Conservation (phyloP, 2,113 vertebrate species). For the Oreocharis arfaki region DNA sequence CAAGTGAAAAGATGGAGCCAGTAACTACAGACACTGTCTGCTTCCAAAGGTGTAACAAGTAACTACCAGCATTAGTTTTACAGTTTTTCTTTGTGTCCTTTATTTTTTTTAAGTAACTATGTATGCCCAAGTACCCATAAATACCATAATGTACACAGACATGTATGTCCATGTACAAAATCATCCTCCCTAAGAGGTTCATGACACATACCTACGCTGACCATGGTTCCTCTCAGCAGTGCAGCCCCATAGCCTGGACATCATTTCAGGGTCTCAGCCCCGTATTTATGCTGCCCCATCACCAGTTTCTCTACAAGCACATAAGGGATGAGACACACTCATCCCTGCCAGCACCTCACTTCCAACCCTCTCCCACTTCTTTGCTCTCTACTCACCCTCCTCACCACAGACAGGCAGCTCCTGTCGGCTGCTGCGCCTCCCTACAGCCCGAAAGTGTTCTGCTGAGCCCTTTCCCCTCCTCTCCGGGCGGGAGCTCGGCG, state of each 20-base stretch:
- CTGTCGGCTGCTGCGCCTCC: fast-evolving
- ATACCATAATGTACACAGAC: neutral
- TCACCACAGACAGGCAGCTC: neutral
- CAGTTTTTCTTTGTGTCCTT: neutral
- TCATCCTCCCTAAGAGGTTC: neutral
- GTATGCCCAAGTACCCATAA: neutral
- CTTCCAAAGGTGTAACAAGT: neutral
- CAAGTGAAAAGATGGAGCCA: neutral
- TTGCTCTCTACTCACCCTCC: neutral
- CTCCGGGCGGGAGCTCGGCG: fast-evolving
- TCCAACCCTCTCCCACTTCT: neutral
- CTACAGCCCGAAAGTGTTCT: fast-evolving
- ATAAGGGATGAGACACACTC: neutral
- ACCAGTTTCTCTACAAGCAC: fast-evolving
- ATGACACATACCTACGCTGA: fast-evolving
- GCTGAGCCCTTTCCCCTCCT: fast-evolving
- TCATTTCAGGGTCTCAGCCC: neutral
- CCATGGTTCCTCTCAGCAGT: neutral
- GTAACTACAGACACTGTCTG: neutral
- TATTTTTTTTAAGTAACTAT: neutral
- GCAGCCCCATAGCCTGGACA: neutral
- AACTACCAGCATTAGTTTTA: neutral
- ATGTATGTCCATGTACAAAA: neutral
- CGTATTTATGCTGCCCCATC: neutral
- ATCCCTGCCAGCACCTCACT: neutral